Evolutionary conservation across 2,888 invertebrate species (phyloP).

Genomic region (Pyralis farinalis): DNA sequence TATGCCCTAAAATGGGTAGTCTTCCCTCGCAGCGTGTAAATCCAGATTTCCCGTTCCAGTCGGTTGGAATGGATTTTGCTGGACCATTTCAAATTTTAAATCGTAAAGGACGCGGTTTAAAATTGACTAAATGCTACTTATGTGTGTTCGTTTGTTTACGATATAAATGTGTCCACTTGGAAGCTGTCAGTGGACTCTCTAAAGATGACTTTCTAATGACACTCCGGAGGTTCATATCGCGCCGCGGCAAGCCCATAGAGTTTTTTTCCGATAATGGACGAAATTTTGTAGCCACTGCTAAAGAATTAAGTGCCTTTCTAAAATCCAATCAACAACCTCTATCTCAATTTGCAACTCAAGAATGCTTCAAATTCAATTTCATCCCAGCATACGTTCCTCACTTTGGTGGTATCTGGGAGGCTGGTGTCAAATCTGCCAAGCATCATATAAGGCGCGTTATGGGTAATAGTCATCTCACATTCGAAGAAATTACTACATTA

Average conservation of each 20-base stretch:
- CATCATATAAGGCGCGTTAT: not conserved
- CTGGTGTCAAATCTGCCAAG: constrained; percentile 5
- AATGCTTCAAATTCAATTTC: constrained; percentile 25
- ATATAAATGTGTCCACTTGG: constrained; percentile 25
- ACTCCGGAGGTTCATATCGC: constrained; percentile 26
- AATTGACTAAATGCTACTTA: constrained; percentile 18
- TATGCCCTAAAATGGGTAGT: constrained; percentile 5
- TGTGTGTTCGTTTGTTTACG: constrained; percentile 23
- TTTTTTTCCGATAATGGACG: constrained; percentile 31
- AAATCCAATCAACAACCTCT: constrained; percentile 11
- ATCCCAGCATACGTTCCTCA: constrained; percentile 24
- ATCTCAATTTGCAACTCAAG: constrained; percentile 21
- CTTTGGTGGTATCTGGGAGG: constrained; percentile 24
- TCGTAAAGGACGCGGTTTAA: constrained; percentile 14
- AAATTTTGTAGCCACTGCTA: constrained; percentile 26
- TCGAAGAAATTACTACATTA: not conserved
- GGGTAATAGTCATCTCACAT: not conserved
- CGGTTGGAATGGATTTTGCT: constrained; percentile 9
- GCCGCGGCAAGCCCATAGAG: constrained; percentile 27
- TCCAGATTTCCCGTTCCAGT: constrained; percentile 15
- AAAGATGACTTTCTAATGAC: constrained; percentile 28
- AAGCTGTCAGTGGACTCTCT: constrained; percentile 24
- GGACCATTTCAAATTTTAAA: constrained; percentile 10
- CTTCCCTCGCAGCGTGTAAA: not conserved
- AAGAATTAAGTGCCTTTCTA: constrained; percentile 21